These are phyloP conservation scores for Dolomedes plantarius DNA, from an alignment of 2,888 invertebrate species.

Conservation along the genomic window DNA sequence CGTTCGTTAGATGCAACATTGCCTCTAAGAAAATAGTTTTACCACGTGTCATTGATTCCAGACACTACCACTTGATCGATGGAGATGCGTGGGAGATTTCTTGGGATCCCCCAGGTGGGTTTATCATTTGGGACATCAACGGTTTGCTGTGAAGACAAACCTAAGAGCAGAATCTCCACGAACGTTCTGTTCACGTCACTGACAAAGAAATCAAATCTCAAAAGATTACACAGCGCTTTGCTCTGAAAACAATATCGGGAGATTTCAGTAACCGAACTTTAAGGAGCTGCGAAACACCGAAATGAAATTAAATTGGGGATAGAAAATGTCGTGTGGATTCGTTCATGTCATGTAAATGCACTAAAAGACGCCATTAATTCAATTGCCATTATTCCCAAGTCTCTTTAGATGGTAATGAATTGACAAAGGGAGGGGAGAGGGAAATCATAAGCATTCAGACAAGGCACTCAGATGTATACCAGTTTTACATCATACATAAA, in stretches of 20 bases:
- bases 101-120: slow-evolving; percentile 14
- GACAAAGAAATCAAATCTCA: slow-evolving; percentile 44
- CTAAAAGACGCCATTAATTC: background rate
- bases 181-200: slow-evolving; percentile 33
- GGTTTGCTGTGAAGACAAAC: slow-evolving; percentile 23
- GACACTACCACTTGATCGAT: slow-evolving; percentile 20
- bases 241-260: background rate
- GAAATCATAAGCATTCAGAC: background rate
- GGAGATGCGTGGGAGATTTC: slow-evolving; percentile 36
- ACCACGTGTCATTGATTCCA: slow-evolving; percentile 50
- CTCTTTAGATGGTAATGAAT: background rate
- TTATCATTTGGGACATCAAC: slow-evolving; percentile 26
- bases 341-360: background rate
- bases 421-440: background rate
- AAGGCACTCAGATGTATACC: background rate
- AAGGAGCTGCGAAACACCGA: background rate
- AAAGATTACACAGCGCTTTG: background rate
- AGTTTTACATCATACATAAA: too few relatives aligned
- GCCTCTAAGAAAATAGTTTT: slow-evolving; percentile 30
- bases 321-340: background rate
- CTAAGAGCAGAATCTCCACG: slow-evolving; percentile 24
- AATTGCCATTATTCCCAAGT: background rate
- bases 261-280: background rate
- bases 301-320: background rate
- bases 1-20: too few relatives aligned